Evolutionary conservation across 2,797 vertebrate species (phyloP).

Genomic region (Spinus pinus): DNA sequence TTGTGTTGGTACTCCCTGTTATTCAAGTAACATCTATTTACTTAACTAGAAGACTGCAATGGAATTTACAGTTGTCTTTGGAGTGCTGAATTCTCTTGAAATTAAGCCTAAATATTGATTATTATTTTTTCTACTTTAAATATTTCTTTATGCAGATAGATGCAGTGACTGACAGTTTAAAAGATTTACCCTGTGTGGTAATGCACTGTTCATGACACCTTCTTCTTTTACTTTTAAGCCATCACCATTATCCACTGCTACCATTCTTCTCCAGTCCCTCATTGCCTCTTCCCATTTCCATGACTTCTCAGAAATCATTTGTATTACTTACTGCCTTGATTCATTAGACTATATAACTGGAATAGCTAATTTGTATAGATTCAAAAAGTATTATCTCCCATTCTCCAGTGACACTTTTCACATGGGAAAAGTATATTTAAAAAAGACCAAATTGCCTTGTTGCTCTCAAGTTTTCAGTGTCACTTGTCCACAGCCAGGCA

Average conservation of each 20-base stretch:
- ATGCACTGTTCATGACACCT: background rate
- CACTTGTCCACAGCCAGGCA: background rate
- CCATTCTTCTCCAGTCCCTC: background rate
- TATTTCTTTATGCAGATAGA: background rate
- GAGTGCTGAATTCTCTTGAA: background rate
- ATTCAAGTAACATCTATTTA: background rate
- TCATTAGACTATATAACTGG: background rate
- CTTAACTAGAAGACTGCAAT: background rate
- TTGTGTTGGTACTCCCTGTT: background rate
- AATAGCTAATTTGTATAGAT: background rate
- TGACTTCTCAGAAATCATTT: background rate
- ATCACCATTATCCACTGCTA: background rate
- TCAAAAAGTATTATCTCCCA: background rate
- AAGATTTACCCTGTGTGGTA: background rate
- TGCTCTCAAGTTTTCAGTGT: background rate
- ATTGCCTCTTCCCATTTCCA: background rate
- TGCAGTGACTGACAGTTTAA: background rate
- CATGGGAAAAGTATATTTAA: background rate
- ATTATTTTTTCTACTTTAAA: background rate
- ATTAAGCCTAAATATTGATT: background rate
- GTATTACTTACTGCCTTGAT: background rate
- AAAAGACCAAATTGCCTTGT: background rate
- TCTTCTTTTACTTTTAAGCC: background rate
- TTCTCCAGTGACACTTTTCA: background rate
- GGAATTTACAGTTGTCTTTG: background rate